A percentile compares a stretch with the other conserved stretches of the same genome.
Evolutionary conservation across 2,113 vertebrate species (phyloP).

Genomic region (Archocentrus centrarchus): DNA sequence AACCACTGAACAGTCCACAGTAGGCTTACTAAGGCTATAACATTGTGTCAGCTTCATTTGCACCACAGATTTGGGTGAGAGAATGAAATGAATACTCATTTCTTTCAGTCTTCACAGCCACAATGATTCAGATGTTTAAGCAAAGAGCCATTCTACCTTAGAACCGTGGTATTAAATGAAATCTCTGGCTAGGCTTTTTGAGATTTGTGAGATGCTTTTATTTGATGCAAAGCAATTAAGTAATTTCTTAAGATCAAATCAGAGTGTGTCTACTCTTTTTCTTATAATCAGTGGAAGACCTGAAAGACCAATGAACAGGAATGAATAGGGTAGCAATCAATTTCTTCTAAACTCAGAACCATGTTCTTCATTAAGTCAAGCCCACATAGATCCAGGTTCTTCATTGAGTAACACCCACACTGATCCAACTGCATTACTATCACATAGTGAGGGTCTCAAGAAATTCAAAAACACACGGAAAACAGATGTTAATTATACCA

Average conservation of each 20-base stretch:
- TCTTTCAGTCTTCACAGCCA: constrained; percentile 1
- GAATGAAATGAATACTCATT: neutral
- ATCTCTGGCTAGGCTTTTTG: neutral
- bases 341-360: neutral
- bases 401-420: neutral
- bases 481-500: neutral
- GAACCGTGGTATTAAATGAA: neutral
- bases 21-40: neutral
- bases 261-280: constrained; percentile 1
- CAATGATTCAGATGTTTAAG: neutral
- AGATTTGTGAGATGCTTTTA: neutral
- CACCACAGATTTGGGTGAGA: neutral
- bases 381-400: neutral
- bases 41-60: neutral
- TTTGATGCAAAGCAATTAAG: neutral
- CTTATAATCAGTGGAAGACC: neutral
- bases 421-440: neutral
- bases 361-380: neutral
- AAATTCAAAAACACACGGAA: neutral
- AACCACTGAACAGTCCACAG: neutral
- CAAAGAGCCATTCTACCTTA: neutral
- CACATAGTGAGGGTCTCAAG: neutral
- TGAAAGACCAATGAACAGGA: neutral
- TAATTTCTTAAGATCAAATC: neutral
- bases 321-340: neutral